Conservation (phyloP, 2,888 invertebrate species). For the Parascotia fuliginaria region DNA sequence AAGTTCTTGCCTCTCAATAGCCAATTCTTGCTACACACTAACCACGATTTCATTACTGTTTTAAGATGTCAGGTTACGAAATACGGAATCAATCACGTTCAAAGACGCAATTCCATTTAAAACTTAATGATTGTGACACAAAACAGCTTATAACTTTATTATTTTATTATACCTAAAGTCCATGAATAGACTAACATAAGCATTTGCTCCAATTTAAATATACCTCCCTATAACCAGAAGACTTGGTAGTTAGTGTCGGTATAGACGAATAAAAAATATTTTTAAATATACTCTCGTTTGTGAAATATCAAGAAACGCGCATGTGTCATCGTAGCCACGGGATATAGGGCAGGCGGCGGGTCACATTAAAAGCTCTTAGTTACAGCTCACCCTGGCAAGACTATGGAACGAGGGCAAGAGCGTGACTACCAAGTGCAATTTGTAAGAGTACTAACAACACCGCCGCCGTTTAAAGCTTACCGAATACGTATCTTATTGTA, state of each 20-base stretch:
- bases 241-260: not conserved
- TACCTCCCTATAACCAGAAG: too few species aligned
- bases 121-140: too few species aligned
- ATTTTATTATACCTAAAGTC: too few species aligned
- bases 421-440: constrained; percentile 50
- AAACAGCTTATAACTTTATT: not conserved
- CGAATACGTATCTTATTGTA: constrained; percentile 18
- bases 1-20: too few species aligned
- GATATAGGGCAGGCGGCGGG: constrained; percentile 69
- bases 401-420: constrained; percentile 67
- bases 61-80: too few species aligned
- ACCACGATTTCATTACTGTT: too few species aligned
- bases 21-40: too few species aligned
- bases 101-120: too few species aligned
- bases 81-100: too few species aligned
- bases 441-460: constrained; percentile 26
- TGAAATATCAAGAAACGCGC: constrained; percentile 49
- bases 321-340: constrained; percentile 59
- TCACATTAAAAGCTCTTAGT: constrained; percentile 78
- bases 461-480: constrained; percentile 26
- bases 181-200: too few species aligned
- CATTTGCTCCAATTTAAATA: too few species aligned
- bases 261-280: constrained; percentile 14
- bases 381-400: constrained; percentile 58
- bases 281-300: constrained; percentile 28